Conservation (phyloP, 1,140 invertebrate genomes). For the Drosophila simulans region DNA sequence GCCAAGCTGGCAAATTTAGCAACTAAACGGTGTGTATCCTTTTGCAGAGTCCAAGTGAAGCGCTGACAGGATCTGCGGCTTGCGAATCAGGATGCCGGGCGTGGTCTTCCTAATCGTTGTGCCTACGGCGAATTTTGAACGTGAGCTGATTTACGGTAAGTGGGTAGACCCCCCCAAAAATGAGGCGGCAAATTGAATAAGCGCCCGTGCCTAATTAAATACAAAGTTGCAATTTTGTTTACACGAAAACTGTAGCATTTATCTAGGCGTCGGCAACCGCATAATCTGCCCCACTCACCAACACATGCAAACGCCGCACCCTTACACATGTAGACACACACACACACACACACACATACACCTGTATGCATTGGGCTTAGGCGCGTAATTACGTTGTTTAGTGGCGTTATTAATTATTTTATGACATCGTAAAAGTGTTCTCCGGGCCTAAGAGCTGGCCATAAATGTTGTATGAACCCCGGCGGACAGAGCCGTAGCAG, state of each 20-base stretch:
- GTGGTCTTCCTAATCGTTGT: constrained; percentile 87
- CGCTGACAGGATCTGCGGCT: background rate
- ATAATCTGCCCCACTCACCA: constrained; percentile 25
- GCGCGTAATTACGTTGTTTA: constrained; percentile 82
- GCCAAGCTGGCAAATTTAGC: constrained; percentile 37
- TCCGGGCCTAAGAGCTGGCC: constrained; percentile 70
- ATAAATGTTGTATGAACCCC: constrained; percentile 65
- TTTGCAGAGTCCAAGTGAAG: constrained; percentile 29
- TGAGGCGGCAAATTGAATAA: constrained; percentile 61
- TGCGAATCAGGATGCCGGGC: constrained; percentile 80
- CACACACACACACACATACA: background rate
- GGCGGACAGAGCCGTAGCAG: constrained; percentile 1
- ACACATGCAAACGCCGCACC: background rate
- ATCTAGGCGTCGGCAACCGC: constrained; percentile 49
- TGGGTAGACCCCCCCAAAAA: constrained; percentile 4
- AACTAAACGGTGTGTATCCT: constrained; percentile 51
- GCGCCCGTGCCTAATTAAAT: constrained; percentile 71
- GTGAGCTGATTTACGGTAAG: constrained; percentile 85
- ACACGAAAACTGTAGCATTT: constrained; percentile 51
- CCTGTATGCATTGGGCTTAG: constrained; percentile 60
- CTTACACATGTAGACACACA: background rate
- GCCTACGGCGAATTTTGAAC: constrained; percentile 87
- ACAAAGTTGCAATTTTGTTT: constrained; percentile 74
- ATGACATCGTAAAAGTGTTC: constrained; percentile 82
- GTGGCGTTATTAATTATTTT: constrained; percentile 84